These are phyloP conservation scores for Donacobius atricapilla DNA, from an alignment of 2,113 vertebrate species.

Conservation along the genomic window DNA sequence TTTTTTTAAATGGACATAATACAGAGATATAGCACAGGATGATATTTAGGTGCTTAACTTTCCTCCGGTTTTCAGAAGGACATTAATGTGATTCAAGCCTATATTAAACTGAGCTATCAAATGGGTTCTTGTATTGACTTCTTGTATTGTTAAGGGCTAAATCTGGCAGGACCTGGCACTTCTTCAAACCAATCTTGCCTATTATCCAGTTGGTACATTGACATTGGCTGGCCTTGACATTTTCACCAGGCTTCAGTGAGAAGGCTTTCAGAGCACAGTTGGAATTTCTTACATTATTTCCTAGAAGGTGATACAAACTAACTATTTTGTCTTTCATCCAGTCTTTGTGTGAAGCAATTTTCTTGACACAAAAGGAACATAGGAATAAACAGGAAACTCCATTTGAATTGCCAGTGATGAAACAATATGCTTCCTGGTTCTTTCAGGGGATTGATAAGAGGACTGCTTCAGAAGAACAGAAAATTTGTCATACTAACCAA, in stretches of 20 bases:
- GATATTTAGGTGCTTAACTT: neutral
- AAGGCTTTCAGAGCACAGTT: neutral
- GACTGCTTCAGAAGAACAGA: neutral
- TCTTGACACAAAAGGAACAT: neutral
- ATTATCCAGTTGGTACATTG: neutral
- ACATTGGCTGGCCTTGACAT: neutral
- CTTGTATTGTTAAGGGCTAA: neutral
- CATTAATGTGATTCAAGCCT: neutral
- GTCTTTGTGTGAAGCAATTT: neutral
- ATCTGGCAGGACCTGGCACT: neutral
- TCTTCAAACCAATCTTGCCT: neutral
- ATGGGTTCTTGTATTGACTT: neutral
- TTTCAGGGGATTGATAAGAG: neutral
- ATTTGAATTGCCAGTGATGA: neutral
- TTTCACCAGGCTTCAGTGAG: neutral
- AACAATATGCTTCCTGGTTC: neutral
- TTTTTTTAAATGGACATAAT: neutral
- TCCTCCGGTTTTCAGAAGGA: neutral
- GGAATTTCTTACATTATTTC: neutral
- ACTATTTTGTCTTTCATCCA: neutral
- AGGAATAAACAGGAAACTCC: neutral
- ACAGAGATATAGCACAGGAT: neutral
- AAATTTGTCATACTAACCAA: neutral
- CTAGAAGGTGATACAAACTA: neutral
- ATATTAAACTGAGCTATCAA: neutral